These are phyloP conservation scores for Xanthorhoe designata DNA, from an alignment of 2,888 invertebrate genomes.

Conservation along the genomic window DNA sequence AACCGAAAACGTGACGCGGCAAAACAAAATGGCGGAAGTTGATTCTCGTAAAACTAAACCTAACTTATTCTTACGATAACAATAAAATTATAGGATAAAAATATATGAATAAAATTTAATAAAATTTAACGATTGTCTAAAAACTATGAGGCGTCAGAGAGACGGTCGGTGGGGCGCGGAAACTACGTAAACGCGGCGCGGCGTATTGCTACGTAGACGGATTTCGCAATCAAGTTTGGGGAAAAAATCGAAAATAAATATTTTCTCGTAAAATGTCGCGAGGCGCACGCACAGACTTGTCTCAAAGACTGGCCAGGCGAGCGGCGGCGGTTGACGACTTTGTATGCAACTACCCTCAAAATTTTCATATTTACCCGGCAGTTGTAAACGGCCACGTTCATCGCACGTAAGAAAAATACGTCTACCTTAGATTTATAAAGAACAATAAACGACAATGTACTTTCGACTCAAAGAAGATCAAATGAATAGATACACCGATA, in stretches of 20 bases:
- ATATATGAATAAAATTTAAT: constrained; percentile 21
- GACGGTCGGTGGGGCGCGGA: constrained; percentile 47
- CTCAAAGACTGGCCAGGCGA: constrained; percentile 64
- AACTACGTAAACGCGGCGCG: constrained; percentile 30
- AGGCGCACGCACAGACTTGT: constrained; percentile 61
- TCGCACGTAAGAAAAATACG: neutral
- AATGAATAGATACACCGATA: neutral
- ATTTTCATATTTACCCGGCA: constrained; percentile 16
- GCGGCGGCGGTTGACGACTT: constrained; percentile 33
- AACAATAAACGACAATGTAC: neutral
- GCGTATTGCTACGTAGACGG: constrained; percentile 45
- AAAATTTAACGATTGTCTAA: constrained; percentile 42
- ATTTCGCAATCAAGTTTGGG: constrained; percentile 43
- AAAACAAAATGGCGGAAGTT: constrained; percentile 52
- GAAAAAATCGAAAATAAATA: constrained; percentile 43
- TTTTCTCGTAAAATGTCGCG: constrained; percentile 54
- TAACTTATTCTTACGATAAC: constrained; percentile 47
- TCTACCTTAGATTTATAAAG: constrained; percentile 16
- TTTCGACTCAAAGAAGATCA: neutral
- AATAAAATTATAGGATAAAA: constrained; percentile 42
- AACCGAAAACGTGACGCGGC: constrained; percentile 38
- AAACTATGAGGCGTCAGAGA: constrained; percentile 53
- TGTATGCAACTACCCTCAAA: constrained; percentile 57
- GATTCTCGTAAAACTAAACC: constrained; percentile 47
- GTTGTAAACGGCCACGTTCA: neutral